Evolutionary conservation across 1,140 invertebrate species (phyloP).

Genomic region (Drosophila micromelanica): DNA sequence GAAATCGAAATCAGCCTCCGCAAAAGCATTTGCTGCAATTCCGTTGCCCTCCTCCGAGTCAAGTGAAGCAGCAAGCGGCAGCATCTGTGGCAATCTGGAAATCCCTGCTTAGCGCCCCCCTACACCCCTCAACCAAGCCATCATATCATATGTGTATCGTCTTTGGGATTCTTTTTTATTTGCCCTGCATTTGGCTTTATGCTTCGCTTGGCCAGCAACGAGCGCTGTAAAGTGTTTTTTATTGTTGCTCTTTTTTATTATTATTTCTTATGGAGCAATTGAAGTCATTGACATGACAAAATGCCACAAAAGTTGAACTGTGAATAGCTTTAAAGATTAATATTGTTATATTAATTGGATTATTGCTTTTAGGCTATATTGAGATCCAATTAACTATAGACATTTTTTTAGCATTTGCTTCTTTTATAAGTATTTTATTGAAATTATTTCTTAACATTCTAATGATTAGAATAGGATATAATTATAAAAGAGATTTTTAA

Average conservation of each 20-base stretch:
- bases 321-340: not conserved
- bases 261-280: conserved; percentile 36
- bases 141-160: conserved; percentile 17
- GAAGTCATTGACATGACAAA: conserved; percentile 47
- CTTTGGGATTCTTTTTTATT: conserved; percentile 41
- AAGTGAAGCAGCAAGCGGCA: conserved; percentile 46
- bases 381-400: no score
- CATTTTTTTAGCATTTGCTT: no score
- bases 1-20: conserved; percentile 47
- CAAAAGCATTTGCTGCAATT: conserved; percentile 46
- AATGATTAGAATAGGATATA: no score
- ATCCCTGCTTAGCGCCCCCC: conserved; percentile 23
- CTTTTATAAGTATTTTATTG: no score
- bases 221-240: conserved; percentile 26
- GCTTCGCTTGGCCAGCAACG: conserved; percentile 41
- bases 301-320: conserved; percentile 44
- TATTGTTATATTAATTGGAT: conserved; percentile 6
- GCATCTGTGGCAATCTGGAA: conserved; percentile 52
- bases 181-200: conserved; percentile 48
- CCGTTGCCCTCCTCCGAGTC: conserved; percentile 33
- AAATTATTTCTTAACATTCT: no score
- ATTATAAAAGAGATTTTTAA: no score
- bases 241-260: not conserved
- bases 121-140: not conserved
- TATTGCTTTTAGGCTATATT: no score